Conservation (phyloP, 2,888 invertebrate genomes). For the Bimastos eiseni region DNA sequence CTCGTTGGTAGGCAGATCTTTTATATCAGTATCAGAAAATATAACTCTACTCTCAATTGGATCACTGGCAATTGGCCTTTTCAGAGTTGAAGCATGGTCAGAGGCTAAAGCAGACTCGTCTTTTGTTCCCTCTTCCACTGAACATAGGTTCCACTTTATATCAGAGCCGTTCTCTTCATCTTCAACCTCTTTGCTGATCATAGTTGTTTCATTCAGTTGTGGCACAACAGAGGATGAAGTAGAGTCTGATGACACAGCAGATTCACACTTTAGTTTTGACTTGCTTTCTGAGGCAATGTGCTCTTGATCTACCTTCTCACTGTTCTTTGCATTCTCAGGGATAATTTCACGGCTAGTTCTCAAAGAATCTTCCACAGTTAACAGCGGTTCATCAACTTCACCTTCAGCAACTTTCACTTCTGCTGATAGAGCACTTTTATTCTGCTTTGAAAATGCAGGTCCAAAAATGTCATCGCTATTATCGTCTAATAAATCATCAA, state of each 20-base stretch:
- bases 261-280: not conserved
- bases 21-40: not conserved
- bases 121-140: not conserved
- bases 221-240: not conserved
- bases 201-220: not conserved
- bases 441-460: not conserved
- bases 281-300: not conserved
- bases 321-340: not conserved
- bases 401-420: not conserved
- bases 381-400: not conserved
- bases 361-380: not conserved
- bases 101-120: not conserved
- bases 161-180: not conserved
- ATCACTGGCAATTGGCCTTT: not conserved
- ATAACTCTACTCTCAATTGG: no score
- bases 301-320: not conserved
- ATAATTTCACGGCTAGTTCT: not conserved
- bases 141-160: not conserved
- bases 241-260: not conserved
- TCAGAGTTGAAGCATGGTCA: not conserved
- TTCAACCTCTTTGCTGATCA: not conserved
- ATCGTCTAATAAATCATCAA: not conserved
- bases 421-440: not conserved
- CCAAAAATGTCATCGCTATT: constrained; percentile 1
- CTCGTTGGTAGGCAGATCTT: not conserved